A percentile compares a stretch with the other conserved stretches of the same genome.
Conservation (phyloP, 2,113 vertebrate species). For the Tauraco erythrolophus region DNA sequence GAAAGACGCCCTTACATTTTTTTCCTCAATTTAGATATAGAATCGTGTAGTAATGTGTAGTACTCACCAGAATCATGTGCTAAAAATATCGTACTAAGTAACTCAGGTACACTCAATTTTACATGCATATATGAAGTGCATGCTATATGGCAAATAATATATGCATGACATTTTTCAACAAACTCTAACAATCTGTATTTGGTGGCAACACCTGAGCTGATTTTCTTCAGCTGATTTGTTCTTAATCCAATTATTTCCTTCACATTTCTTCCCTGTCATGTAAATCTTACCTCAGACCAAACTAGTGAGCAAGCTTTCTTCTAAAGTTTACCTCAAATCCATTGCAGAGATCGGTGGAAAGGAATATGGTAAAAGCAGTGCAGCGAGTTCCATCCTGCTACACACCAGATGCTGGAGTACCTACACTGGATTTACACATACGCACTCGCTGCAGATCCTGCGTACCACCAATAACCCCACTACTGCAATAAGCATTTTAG, state of each 20-base stretch:
- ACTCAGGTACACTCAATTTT: background rate
- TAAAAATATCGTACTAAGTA: background rate
- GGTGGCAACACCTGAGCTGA: background rate
- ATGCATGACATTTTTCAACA: rapidly evolving
- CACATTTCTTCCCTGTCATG: background rate
- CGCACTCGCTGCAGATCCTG: background rate
- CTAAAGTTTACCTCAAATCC: background rate
- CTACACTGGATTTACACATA: background rate
- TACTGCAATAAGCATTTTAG: background rate
- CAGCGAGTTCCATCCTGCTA: background rate
- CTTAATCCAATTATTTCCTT: background rate
- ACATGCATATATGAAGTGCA: background rate
- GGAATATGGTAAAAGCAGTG: background rate
- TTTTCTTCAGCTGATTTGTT: background rate
- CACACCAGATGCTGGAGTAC: background rate
- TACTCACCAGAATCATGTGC: background rate
- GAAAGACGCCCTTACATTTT: background rate
- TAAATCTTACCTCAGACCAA: background rate
- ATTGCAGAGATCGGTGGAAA: background rate
- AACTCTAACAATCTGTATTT: background rate
- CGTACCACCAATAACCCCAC: background rate
- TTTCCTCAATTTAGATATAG: background rate
- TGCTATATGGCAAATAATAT: background rate
- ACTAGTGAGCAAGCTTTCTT: background rate
- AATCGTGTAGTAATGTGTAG: background rate